Evolutionary conservation across 2,797 vertebrate genomes (phyloP).

Genomic region (Trachurus trachurus): DNA sequence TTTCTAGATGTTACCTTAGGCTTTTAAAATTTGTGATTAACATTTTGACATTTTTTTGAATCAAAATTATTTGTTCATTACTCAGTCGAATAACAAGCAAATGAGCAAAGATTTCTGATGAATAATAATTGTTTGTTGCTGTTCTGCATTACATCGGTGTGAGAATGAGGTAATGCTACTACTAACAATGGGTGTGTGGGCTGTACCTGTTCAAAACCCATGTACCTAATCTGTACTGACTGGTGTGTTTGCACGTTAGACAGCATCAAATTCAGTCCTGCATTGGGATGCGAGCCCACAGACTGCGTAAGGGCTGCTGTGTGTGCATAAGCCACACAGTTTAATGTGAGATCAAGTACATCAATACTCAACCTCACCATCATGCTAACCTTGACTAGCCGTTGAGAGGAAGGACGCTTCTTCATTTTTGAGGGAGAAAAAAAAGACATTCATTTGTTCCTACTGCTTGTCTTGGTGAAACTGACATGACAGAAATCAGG

Average conservation of each 20-base stretch:
- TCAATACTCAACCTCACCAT: constrained; percentile 66
- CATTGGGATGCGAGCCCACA: constrained; percentile 69
- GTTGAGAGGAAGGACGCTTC: constrained; percentile 30
- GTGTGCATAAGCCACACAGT: constrained; percentile 63
- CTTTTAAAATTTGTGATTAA: background rate
- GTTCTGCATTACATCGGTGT: constrained; percentile 13
- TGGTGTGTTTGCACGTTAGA: constrained; percentile 55
- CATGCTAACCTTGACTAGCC: constrained; percentile 64
- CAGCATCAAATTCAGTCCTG: constrained; percentile 53
- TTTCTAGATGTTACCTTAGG: background rate
- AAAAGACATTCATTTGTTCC: constrained; percentile 44
- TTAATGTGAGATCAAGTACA: constrained; percentile 74
- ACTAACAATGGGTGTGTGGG: constrained; percentile 49
- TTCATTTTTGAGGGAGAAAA: background rate
- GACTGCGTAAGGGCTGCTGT: constrained; percentile 43
- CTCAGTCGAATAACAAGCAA: background rate
- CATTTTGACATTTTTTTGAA: background rate
- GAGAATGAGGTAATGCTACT: constrained; percentile 31
- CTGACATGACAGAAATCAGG: constrained; percentile 22
- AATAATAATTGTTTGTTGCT: background rate
- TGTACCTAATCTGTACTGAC: constrained; percentile 67
- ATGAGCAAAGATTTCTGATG: background rate
- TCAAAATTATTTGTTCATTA: too few species aligned
- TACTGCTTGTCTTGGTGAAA: constrained; percentile 49
- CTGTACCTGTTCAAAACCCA: constrained; percentile 42